phyloP scores from a whole-genome alignment of 2,888 invertebrate species.

The Drosophila nigritarsus region DNA sequence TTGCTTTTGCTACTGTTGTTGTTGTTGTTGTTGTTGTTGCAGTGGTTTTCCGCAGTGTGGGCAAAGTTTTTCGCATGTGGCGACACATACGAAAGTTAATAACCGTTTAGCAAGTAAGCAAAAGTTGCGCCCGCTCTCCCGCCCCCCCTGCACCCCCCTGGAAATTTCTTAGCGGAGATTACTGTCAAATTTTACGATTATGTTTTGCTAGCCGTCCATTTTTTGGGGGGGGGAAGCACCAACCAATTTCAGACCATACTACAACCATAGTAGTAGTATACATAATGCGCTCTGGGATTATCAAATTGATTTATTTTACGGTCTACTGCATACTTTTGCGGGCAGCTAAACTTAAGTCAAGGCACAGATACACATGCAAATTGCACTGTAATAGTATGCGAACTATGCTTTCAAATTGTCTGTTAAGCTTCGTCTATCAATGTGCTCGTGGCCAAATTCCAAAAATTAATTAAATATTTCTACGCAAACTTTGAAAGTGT shows the following conservation, averaged over 20 bases:
- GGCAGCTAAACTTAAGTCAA: conserved; percentile 2
- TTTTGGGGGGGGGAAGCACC: not conserved
- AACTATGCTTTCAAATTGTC: not conserved
- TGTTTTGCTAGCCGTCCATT: conserved; percentile 56
- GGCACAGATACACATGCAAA: not conserved
- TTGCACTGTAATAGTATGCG: conserved; percentile 1
- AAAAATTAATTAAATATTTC: not conserved
- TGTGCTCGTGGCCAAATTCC: not conserved
- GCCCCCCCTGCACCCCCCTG: rapidly evolving
- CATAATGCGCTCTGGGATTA: conserved; percentile 49
- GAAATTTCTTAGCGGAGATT: conserved; percentile 52
- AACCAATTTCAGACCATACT: not conserved
- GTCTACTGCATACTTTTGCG: conserved; percentile 35
- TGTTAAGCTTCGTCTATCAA: not conserved
- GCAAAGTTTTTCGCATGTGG: conserved; percentile 16
- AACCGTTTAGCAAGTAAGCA: conserved; percentile 72
- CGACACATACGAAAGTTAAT: conserved; percentile 76
- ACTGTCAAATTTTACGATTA: conserved; percentile 57
- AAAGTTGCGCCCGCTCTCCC: conserved; percentile 31
- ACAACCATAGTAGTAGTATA: conserved; percentile 1
- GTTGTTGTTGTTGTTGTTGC: not conserved
- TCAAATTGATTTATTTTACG: conserved; percentile 57
- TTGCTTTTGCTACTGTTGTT: conserved; percentile 19
- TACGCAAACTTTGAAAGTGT: not conserved
- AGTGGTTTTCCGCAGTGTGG: conserved; percentile 4